These are phyloP conservation scores for Aspidiotus rigidus DNA, from an alignment of 2,888 invertebrate species.

Conservation along the genomic window DNA sequence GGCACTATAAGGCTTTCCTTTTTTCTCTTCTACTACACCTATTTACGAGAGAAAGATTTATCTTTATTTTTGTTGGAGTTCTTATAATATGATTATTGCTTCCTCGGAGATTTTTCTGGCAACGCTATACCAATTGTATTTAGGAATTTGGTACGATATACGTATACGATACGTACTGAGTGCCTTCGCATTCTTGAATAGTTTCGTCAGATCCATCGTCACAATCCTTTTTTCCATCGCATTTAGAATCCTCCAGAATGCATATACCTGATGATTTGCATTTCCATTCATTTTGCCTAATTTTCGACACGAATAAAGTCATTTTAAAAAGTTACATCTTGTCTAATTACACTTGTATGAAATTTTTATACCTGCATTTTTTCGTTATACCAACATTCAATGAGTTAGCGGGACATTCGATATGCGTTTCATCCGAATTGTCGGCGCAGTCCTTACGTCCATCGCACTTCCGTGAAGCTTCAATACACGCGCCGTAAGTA, in stretches of 20 bases:
- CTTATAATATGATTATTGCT: too few relatives aligned
- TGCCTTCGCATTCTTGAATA: neutral
- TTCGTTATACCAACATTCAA: neutral
- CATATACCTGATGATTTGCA: neutral
- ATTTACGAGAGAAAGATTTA: too few relatives aligned
- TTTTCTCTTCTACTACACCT: too few relatives aligned
- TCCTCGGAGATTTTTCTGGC: too few relatives aligned
- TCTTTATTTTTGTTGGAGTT: too few relatives aligned
- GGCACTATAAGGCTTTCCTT: too few relatives aligned
- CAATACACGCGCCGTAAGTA: constrained; percentile 38
- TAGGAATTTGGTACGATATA: too few relatives aligned
- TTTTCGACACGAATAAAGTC: too few relatives aligned
- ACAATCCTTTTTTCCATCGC: constrained; percentile 5
- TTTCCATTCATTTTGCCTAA: neutral
- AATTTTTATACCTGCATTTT: too few relatives aligned
- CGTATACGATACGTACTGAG: neutral
- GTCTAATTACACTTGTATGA: too few relatives aligned
- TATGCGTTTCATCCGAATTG: constrained; percentile 37
- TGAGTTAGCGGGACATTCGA: neutral
- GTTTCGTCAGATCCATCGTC: constrained; percentile 8
- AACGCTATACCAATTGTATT: too few relatives aligned
- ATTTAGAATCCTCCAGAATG: neutral
- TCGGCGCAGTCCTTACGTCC: constrained; percentile 38
- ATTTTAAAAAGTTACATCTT: too few relatives aligned
- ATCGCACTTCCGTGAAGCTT: constrained; percentile 35